Evolutionary conservation across 2,797 vertebrate genomes (phyloP), one percentile per base, ranked within the genome.

Genomic region (Gallirallus australis): DNA sequence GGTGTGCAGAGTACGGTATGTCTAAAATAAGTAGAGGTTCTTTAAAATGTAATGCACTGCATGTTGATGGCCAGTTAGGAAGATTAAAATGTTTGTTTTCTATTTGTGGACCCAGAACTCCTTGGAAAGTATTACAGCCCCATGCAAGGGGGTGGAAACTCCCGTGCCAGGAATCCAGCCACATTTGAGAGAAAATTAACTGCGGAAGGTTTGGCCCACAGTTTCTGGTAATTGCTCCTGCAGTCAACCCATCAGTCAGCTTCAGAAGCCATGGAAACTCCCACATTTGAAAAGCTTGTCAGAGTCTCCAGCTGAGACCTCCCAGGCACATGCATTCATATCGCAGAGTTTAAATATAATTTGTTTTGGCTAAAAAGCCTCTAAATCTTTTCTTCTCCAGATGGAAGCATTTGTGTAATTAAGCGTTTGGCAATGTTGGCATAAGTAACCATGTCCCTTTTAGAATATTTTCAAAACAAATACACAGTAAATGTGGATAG

Each of bases 401-500:
- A 96, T 96, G 96, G 93, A 72, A 95, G 25, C 35, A 33, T 95
- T 95, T 93, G 82, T 79, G 54, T 94, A 95, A 96, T 94, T 83
- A 93, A 94, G 91, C 72, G 82, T 93, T 96, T 94, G 89, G 89
- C 87, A 93, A 60, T 27, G 59, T 72, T 86, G 82, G 87, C 48
- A n/a, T 59, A 94, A 91, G 93, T 84, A 91, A 86, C 72, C 25
- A 16, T 40, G 69, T 64, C 91, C 84, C n/a, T 82, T 93, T 76
- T 86, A 93, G 94, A 95, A 60, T 93, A 72, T 72, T 90, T 91
- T 94, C 91, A 95, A 94, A 94, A 91, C 89, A 96, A 94, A 95
- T 63, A 45, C 35, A 45, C 20, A 66, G 31, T 78, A 82, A 91
- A 76, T 50, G 65, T 69, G 65, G n/a, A 42, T 52, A 72, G 65